Evolutionary conservation across 2,113 vertebrate genomes (phyloP).

Genomic region (Reinhardtius hippoglossoides): DNA sequence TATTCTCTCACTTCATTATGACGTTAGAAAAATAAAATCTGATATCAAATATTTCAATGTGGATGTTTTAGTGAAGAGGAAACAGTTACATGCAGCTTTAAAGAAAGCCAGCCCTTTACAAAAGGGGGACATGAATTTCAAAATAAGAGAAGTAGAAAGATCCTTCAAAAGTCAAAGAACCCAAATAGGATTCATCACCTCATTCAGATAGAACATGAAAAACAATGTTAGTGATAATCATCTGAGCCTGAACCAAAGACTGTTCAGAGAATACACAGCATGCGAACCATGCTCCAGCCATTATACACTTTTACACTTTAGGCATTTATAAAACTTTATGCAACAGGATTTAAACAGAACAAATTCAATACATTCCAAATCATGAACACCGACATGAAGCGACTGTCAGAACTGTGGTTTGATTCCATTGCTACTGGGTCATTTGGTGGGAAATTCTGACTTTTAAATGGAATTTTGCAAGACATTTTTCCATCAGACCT

Average conservation of each 20-base stretch:
- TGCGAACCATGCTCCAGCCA: slow-evolving; percentile 20
- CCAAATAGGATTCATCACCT: not conserved
- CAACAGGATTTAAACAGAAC: not conserved
- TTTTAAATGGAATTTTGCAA: not conserved
- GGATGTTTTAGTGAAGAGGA: slow-evolving; percentile 38
- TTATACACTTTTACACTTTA: not conserved
- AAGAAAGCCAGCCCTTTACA: slow-evolving; percentile 13
- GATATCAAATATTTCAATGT: slow-evolving; percentile 27
- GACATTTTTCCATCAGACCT: too few relatives aligned
- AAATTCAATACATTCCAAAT: slow-evolving; percentile 3
- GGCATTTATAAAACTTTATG: slow-evolving; percentile 14
- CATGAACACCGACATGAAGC: not conserved
- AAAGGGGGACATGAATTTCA: slow-evolving; percentile 7
- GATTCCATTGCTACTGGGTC: not conserved
- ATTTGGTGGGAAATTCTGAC: not conserved
- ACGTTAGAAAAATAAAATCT: slow-evolving; percentile 75
- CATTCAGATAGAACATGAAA: slow-evolving; percentile 10
- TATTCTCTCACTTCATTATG: slow-evolving; percentile 57
- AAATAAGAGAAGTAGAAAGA: slow-evolving; percentile 25
- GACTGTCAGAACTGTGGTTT: not conserved
- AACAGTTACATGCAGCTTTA: slow-evolving; percentile 43
- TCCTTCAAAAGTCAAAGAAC: not conserved
- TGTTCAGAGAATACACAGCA: not conserved
- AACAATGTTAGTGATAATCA: not conserved
- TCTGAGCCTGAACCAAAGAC: not conserved